These are phyloP conservation scores for Thunnus albacares DNA, from an alignment of 2,797 vertebrate genomes.

Conservation along the genomic window DNA sequence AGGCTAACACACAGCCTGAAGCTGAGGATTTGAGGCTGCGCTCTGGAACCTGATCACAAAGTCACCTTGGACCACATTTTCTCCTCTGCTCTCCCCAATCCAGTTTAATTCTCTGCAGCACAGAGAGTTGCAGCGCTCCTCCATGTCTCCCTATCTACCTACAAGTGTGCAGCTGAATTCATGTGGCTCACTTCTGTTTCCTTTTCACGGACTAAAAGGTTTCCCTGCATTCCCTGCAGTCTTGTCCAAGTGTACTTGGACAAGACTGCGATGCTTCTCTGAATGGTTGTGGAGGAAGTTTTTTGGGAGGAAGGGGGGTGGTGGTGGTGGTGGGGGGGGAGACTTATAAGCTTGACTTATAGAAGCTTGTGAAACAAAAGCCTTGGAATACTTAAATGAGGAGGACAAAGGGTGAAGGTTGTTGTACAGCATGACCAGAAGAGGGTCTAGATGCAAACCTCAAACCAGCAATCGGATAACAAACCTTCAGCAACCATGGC, in stretches of 20 bases:
- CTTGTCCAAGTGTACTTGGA: slow-evolving; percentile 30
- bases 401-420: slow-evolving; percentile 48
- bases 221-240: slow-evolving; percentile 47
- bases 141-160: slow-evolving; percentile 76
- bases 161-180: slow-evolving; percentile 69
- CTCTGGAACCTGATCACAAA: slow-evolving; percentile 88
- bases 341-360: slow-evolving; percentile 44
- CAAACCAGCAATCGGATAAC: slow-evolving; percentile 46
- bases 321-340: neutral
- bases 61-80: slow-evolving; percentile 88
- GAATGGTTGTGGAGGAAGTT: slow-evolving; percentile 48
- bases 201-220: slow-evolving; percentile 69
- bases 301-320: slow-evolving; percentile 7
- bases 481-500: slow-evolving; percentile 17
- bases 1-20: slow-evolving; percentile 73
- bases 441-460: slow-evolving; percentile 32
- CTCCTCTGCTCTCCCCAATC: slow-evolving; percentile 81
- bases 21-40: slow-evolving; percentile 86
- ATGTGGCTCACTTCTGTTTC: slow-evolving; percentile 61
- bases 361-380: slow-evolving; percentile 71
- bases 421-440: slow-evolving; percentile 18
- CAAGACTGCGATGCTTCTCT: slow-evolving; percentile 31
- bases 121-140: slow-evolving; percentile 73
- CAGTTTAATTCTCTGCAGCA: slow-evolving; percentile 81
- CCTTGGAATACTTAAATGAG: slow-evolving; percentile 14